Evolutionary conservation across 2,888 invertebrate species (phyloP).

Genomic region (Baronia brevicornis): DNA sequence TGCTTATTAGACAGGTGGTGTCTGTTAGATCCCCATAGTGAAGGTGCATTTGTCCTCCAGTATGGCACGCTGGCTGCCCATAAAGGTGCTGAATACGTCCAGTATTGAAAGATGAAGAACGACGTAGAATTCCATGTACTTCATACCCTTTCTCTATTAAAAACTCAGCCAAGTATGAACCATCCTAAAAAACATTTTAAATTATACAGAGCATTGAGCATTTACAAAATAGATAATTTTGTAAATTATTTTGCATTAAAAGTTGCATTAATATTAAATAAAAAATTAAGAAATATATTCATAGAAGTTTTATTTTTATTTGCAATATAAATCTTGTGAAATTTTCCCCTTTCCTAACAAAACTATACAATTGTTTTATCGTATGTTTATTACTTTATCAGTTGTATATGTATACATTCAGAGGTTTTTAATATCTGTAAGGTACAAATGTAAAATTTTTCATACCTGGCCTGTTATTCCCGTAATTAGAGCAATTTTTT

Average conservation of each 20-base stretch:
- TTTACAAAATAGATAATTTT: constrained; percentile 18
- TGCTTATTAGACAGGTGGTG: constrained; percentile 84
- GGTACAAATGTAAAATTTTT: too few relatives aligned
- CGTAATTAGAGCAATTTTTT: constrained; percentile 92
- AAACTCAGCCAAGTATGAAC: constrained; percentile 97
- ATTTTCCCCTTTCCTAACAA: too few relatives aligned
- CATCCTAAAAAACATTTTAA: constrained; percentile 94
- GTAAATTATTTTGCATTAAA: too few relatives aligned
- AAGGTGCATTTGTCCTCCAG: constrained; percentile 91
- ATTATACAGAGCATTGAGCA: too few relatives aligned
- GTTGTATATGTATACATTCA: not conserved
- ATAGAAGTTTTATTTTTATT: constrained; percentile 7
- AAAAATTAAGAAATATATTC: constrained; percentile 1
- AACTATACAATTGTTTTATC: too few relatives aligned
- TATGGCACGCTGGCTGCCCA: constrained; percentile 90
- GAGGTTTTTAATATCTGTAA: too few relatives aligned
- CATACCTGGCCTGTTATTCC: constrained; percentile 98
- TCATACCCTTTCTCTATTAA: constrained; percentile 93
- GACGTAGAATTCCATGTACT: constrained; percentile 95
- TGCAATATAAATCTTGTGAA: too few relatives aligned
- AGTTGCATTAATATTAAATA: too few relatives aligned
- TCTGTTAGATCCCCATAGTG: constrained; percentile 99
- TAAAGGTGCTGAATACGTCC: constrained; percentile 97
- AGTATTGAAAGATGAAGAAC: constrained; percentile 98
- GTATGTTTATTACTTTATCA: too few relatives aligned